Evolutionary conservation across 2,113 vertebrate genomes (phyloP).

Genomic region (Noturus placidus): DNA sequence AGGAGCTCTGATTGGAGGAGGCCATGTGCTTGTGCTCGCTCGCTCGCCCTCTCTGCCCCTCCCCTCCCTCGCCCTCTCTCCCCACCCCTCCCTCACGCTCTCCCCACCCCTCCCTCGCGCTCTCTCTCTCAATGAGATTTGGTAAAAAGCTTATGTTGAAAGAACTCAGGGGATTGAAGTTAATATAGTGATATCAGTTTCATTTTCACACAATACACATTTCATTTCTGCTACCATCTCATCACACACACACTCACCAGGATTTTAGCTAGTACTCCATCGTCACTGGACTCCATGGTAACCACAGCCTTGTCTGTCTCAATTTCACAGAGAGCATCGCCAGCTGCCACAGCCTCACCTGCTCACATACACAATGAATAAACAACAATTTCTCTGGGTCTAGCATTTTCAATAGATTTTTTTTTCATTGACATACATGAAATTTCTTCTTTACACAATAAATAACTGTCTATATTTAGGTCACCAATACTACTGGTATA

Average conservation of each 20-base stretch:
- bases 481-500: not conserved
- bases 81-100: no score
- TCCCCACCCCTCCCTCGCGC: no score
- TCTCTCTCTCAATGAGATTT: conserved; percentile 26
- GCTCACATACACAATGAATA: conserved; percentile 57
- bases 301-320: conserved; percentile 97
- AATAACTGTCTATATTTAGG: not conserved
- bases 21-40: not conserved
- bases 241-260: conserved; percentile 75
- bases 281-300: conserved; percentile 90
- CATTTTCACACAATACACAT: not conserved
- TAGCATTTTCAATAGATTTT: not conserved
- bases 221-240: not conserved
- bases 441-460: not conserved
- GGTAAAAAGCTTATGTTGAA: not conserved
- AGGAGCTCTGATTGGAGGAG: conserved; percentile 48
- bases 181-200: conserved; percentile 27
- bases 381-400: not conserved
- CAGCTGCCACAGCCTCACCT: conserved; percentile 87
- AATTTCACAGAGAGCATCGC: conserved; percentile 93
- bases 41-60: no score
- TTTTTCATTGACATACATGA: not conserved
- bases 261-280: conserved; percentile 93
- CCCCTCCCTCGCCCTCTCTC: no score
- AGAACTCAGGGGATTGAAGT: not conserved